A percentile compares a stretch with the other conserved stretches of the same genome.
phyloP scores from a whole-genome alignment of 2,888 invertebrate species.

The Platypus cylindrus region DNA sequence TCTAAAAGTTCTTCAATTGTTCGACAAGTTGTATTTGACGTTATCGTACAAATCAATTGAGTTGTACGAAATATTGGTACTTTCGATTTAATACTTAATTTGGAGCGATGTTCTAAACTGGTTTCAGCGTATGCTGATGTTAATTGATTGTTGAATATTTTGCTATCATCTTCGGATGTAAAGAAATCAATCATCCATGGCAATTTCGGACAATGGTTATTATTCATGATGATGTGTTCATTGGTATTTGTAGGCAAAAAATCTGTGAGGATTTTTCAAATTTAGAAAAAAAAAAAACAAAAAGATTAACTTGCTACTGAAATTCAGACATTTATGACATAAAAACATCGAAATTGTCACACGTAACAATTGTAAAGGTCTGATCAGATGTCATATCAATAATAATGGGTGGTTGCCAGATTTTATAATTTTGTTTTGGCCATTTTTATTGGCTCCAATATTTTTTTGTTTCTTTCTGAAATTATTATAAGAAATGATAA shows the following conservation, averaged over 20 bases:
- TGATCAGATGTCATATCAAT: too few relatives aligned
- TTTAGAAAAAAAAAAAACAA: too few relatives aligned
- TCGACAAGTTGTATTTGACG: conserved; percentile 21
- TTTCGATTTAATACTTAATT: conserved; percentile 35
- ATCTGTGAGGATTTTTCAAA: too few relatives aligned
- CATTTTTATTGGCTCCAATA: too few relatives aligned
- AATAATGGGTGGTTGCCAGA: too few relatives aligned
- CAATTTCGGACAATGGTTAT: conserved; percentile 26
- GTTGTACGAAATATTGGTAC: conserved; percentile 40
- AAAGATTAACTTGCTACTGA: not conserved
- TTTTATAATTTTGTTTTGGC: too few relatives aligned
- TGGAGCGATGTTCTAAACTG: conserved; percentile 39
- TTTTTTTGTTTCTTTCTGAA: too few relatives aligned
- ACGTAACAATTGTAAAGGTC: too few relatives aligned
- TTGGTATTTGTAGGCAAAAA: too few relatives aligned
- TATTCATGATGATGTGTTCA: conserved; percentile 8
- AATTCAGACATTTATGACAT: not conserved
- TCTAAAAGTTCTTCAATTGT: conserved; percentile 39
- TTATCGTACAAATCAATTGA: conserved; percentile 43
- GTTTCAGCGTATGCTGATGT: conserved; percentile 37
- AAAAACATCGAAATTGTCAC: not conserved
- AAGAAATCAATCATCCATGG: conserved; percentile 35
- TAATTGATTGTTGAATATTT: conserved; percentile 39
- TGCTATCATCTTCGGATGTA: conserved; percentile 23
- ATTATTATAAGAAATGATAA: too few relatives aligned